phyloP scores from a whole-genome alignment of 2,888 invertebrate genomes.

The Chymomyza caudatula region DNA sequence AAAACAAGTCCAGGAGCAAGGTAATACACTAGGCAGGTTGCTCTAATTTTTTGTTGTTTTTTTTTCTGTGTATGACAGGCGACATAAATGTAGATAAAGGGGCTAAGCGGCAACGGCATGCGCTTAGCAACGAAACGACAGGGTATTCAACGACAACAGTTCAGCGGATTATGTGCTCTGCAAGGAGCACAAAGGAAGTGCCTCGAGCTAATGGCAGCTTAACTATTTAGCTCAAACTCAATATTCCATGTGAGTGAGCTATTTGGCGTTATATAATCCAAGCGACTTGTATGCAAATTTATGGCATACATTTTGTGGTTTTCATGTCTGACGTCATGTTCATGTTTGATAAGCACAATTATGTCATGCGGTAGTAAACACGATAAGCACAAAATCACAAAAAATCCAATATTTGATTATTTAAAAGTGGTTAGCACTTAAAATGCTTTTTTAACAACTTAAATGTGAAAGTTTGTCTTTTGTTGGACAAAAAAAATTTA shows the following conservation, averaged over 20 bases:
- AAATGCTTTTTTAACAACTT: no score
- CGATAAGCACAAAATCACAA: slow-evolving; percentile 19
- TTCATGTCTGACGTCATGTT: slow-evolving; percentile 37
- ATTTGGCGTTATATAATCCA: slow-evolving; percentile 44
- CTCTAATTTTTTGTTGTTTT: slow-evolving; percentile 55
- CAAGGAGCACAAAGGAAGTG: slow-evolving; percentile 25
- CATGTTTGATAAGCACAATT: slow-evolving; percentile 21
- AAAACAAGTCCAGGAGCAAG: slow-evolving; percentile 30
- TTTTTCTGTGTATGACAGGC: slow-evolving; percentile 41
- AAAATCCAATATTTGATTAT: not conserved
- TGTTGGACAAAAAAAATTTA: no score
- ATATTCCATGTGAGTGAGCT: not conserved
- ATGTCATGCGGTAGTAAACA: slow-evolving; percentile 19
- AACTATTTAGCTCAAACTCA: not conserved
- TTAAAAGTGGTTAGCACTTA: not conserved
- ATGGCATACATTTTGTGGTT: slow-evolving; percentile 48
- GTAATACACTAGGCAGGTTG: slow-evolving; percentile 44
- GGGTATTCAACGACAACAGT: slow-evolving; percentile 33
- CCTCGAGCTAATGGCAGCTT: slow-evolving; percentile 3
- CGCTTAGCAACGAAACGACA: slow-evolving; percentile 26
- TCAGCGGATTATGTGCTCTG: slow-evolving; percentile 58
- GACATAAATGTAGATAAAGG: slow-evolving; percentile 62
- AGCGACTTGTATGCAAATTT: slow-evolving; percentile 49
- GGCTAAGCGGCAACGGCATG: slow-evolving; percentile 26
- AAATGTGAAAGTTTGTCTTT: no score